Evolutionary conservation across 2,113 vertebrate species (phyloP), one percentile per base, ranked within the genome.

Genomic region (Gadus macrocephalus): DNA sequence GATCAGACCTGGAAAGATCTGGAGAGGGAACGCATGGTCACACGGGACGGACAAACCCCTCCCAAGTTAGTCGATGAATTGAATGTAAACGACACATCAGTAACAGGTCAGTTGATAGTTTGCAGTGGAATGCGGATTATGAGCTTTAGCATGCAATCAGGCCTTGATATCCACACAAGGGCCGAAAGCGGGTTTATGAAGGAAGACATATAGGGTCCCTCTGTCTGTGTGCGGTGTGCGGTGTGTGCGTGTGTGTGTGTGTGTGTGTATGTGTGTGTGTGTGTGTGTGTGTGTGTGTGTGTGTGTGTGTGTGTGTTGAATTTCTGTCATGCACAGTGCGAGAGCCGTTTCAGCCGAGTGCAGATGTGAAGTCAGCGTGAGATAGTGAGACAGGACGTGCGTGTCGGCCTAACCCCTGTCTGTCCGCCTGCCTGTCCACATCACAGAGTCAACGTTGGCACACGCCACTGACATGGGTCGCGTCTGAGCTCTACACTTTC

Each of bases 1-100:
- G 81, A 99, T 98, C 73, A 99, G 87, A 49, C 97, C 97, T 11
- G 96, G 96, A 85, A 98, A 97, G 69, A 99, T 98, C 97, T 98
- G 70, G n/a, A 71, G 76, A 35, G 64, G 38, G 20, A 49, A 58
- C 31, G 6, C 31, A 35, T 7, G 31, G 31, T 35, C 4, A 35
- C 31, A 35, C 6, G 31, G 4, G 31, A 35, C 6, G 31, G 6
- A 35, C 31, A 35, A 35, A 35, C 4, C 3, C 31, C 31, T 1
- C 31, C 31, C 31, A 35, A 35, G 31, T 35, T 5, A 35, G 31
- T 35, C 31, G 31, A 35, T 35, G 31, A 35, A 35, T 35, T 4
- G 4, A 35, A 35, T 35, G 31, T 35, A 35, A 35, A 35, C 31
- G 31, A 35, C 31, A 35, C 31, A 35, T 35, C 6, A 35, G 31